Base-by-base conservation (phyloP, 2,113 vertebrate species). In the Silurus meridionalis region DNA sequence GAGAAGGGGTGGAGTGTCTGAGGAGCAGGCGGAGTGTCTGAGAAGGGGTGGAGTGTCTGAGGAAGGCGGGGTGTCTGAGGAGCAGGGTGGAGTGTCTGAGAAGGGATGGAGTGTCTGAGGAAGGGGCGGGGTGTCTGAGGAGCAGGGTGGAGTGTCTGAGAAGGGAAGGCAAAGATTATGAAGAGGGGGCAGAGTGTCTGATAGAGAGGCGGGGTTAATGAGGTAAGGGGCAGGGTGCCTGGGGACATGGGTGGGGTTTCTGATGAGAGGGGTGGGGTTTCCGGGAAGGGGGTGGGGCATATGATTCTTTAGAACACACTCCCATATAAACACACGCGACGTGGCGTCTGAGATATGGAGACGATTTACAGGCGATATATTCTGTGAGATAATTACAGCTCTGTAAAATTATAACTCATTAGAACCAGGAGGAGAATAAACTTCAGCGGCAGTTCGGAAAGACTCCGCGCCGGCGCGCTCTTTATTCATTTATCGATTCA, bases 331-430 rank as follows among this genome's bases (percentile, higher is more conserved):
- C 75, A 25, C 23, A 15, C 66, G 9, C 46, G 48, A 53, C 87
- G 88, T 89, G 89, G 89, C 88, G 5, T 75, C 83, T 85, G 87
- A 91, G 92, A 93, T 91, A 92, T 88, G 92, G 89, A 88, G 90
- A 95, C 92, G 91, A 92, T 93, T 93, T 86, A 89, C 86, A 87
- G 83, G 72, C 53, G 90, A 93, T 93, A 94, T 94, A 95, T 83
- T 94, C 93, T 88, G 90, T 88, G 89, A 92, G 91, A 93, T 93
- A 92, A 85, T 87, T 85, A 82, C 83, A 85, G 85, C 85, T 71
- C 86, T 80, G 88, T 61, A 80, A 46, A 88, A 92, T 90, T 92
- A 71, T 82, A 37, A 67, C 86, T 71, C 71, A 88, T 78, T 84
- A 80, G 91, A 92, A 58, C 92, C 91, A 92, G 91, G 93, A 90